phyloP scores from a whole-genome alignment of 2,797 vertebrate genomes.

The Bufotes viridis region DNA sequence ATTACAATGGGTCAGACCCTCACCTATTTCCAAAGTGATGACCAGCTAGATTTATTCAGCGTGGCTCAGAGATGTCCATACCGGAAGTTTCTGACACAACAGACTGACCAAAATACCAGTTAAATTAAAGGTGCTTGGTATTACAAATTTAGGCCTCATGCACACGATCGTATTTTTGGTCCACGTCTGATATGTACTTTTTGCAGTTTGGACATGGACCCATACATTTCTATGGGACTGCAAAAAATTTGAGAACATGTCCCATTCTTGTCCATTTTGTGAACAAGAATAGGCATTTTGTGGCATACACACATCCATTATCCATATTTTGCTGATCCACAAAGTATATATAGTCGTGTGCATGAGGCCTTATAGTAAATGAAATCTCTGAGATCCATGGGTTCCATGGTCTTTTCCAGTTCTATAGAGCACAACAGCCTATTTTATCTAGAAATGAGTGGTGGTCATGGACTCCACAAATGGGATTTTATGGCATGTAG shows the following conservation, averaged over 20 bases:
- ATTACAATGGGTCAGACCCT: neutral
- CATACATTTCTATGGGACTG: too few species aligned
- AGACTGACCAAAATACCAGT: neutral
- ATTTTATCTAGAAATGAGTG: neutral
- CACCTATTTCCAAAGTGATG: neutral
- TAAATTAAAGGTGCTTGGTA: neutral
- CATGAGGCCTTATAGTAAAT: neutral
- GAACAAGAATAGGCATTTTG: too few species aligned
- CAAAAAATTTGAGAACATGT: too few species aligned
- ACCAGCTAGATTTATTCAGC: neutral
- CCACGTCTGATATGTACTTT: too few species aligned
- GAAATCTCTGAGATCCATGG: neutral
- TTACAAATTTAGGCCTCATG: too few species aligned
- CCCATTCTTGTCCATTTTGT: too few species aligned
- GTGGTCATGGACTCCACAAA: neutral
- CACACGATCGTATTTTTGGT: too few species aligned
- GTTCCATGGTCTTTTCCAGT: neutral
- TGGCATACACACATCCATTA: too few species aligned
- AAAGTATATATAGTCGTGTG: too few species aligned
- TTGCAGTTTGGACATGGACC: too few species aligned
- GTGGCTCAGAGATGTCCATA: neutral
- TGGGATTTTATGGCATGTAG: neutral
- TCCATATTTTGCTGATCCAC: too few species aligned
- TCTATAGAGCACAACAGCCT: neutral
- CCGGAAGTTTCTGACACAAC: neutral